Conservation (phyloP, 2,113 vertebrate species). For the Azemiops feae region DNA sequence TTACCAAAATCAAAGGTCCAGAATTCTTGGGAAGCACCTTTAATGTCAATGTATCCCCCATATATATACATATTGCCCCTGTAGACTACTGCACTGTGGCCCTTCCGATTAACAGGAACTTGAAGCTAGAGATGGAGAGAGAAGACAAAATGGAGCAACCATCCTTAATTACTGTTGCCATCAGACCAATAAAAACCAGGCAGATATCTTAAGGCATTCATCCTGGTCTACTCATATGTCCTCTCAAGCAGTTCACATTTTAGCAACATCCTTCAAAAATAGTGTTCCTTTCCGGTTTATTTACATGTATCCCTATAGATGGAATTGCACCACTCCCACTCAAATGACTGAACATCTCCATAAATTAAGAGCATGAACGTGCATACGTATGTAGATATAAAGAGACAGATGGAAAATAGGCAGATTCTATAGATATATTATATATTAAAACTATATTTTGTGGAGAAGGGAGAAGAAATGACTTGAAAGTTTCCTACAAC, state of each 20-base stretch:
- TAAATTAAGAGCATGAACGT: neutral
- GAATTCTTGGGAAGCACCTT: conserved; percentile 81
- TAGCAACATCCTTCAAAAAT: neutral
- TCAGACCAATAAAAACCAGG: rapidly evolving
- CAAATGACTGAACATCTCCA: neutral
- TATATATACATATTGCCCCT: conserved; percentile 78
- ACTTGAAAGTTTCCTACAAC: neutral
- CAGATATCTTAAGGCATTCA: neutral
- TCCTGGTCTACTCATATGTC: neutral
- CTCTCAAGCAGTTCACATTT: neutral
- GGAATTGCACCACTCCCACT: neutral
- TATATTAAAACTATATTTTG: neutral
- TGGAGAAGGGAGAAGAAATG: neutral
- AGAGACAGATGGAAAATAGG: neutral
- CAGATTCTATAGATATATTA: neutral
- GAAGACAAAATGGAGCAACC: neutral
- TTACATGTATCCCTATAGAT: neutral
- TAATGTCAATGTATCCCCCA: conserved; percentile 81
- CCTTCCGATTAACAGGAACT: conserved; percentile 79
- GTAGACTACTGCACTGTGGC: conserved; percentile 80
- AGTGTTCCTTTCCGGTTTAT: neutral
- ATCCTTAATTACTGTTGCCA: neutral
- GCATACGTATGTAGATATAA: neutral
- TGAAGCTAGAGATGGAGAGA: conserved; percentile 49
- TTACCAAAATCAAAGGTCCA: conserved; percentile 81